phyloP scores from a whole-genome alignment of 2,797 vertebrate genomes.

The Tangara arthus region DNA sequence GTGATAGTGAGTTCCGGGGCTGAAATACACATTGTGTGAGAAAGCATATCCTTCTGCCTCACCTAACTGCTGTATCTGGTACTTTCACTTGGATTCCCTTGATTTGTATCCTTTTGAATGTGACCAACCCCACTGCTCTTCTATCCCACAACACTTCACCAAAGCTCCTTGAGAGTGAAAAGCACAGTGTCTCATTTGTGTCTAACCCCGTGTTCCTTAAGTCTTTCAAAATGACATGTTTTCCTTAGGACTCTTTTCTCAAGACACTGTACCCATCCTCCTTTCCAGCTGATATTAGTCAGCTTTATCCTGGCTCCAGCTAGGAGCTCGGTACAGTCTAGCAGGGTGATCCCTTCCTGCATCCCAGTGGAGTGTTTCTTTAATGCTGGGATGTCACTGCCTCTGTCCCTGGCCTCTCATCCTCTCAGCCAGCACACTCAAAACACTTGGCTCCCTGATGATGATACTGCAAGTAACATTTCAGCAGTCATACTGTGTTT shows the following conservation, averaged over 20 bases:
- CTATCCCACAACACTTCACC: neutral
- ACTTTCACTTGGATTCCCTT: neutral
- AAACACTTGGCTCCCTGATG: neutral
- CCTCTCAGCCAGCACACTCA: neutral
- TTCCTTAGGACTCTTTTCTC: neutral
- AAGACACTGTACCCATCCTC: neutral
- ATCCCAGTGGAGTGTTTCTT: neutral
- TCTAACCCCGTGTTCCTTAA: neutral
- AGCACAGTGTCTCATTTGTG: neutral
- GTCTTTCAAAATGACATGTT: neutral
- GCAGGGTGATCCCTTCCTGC: neutral
- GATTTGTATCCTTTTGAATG: neutral
- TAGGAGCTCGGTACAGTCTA: neutral
- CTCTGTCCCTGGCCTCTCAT: neutral
- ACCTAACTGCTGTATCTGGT: neutral
- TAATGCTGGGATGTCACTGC: neutral
- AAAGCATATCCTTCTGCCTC: neutral
- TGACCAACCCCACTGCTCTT: neutral
- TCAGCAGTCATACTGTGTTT: neutral
- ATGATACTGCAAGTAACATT: neutral
- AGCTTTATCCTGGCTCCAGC: neutral
- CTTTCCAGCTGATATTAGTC: neutral
- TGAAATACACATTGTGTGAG: neutral
- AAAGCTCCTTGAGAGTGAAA: neutral
- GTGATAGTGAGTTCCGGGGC: neutral